Base-by-base conservation (phyloP, 1,140 invertebrate genomes). In the Drosophila bocki region DNA sequence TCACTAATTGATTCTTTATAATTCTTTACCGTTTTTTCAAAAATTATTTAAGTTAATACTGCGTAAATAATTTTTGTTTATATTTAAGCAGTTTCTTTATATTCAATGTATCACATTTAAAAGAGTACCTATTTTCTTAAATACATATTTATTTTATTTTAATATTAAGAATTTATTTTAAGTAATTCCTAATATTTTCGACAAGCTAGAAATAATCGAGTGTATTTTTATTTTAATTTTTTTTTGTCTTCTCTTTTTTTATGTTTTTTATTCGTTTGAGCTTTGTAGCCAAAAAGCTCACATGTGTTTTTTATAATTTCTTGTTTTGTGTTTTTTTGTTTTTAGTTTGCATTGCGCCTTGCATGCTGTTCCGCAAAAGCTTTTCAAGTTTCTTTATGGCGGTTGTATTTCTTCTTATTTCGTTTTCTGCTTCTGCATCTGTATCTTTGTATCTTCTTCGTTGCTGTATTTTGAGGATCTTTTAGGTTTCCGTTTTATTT, bases 261-360 rank as follows among this genome's bases (percentile, higher is more conserved):
- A 32, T 53, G 41, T 65, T 50, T 64, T 71, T 32, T 64, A 33
- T 33, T 53, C 47, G 5, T 45, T 37, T 53, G 44, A 78, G 76
- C 76, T 78, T 78, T 63, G 26, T 69, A 37, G 56, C 15, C 19
- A 64, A 56, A 79, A 86, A 86, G 82, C 82, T 86, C 69, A 82
- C 75, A 82, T 82, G 79, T 62, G 82, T 64, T 64, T 84, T 45
- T 51, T 75, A 39, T 54, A 56, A 47, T 44, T 54, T 15, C 15
- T 9, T 63, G 22, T 63, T 48, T 59, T 47, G 42, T 29, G 47
- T 29, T 57, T 57, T 41, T 56, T 39, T n/a, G n/a, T 51, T 57
- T 78, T 63, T 81, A 80, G 75, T 79, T 71, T 79, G 59, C 75
- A 76, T 68, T 67, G 50, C 63, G 53, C 35, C 33, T 74, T 85